phyloP scores from a whole-genome alignment of 2,888 invertebrate species.

The Platynereis dumerilii region DNA sequence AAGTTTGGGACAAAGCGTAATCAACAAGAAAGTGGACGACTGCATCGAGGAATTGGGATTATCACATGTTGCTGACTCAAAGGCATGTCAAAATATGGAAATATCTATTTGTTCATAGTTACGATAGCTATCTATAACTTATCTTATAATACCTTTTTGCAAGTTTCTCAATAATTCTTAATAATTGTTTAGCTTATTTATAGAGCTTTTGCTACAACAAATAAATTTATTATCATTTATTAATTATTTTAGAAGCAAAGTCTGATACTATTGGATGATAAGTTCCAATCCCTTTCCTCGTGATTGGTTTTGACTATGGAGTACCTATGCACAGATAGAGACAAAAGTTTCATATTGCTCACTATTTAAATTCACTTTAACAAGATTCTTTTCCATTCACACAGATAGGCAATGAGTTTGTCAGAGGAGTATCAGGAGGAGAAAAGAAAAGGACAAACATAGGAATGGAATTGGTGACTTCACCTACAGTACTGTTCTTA shows the following conservation, averaged over 20 bases:
- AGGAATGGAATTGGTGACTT: constrained; percentile 63
- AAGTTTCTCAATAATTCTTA: too few species aligned
- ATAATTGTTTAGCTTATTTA: too few species aligned
- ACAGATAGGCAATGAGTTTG: constrained; percentile 61
- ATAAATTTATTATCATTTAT: too few species aligned
- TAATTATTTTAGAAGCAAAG: too few species aligned
- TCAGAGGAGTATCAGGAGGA: constrained; percentile 63
- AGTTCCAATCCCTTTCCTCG: neutral
- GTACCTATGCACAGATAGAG: too few species aligned
- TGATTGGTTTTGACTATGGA: neutral
- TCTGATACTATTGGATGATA: too few species aligned
- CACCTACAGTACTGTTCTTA: constrained; percentile 61
- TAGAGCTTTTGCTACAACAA: too few species aligned
- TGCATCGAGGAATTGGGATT: constrained; percentile 59
- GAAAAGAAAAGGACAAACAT: constrained; percentile 63
- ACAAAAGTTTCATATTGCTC: too few species aligned
- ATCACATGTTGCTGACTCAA: constrained; percentile 55
- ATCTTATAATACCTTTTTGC: too few species aligned
- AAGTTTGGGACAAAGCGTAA: constrained; percentile 37
- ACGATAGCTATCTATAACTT: too few species aligned
- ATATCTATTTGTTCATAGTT: constrained; percentile 6
- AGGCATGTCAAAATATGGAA: constrained; percentile 42
- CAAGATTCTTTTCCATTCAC: neutral
- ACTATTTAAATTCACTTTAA: too few species aligned
- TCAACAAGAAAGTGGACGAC: constrained; percentile 47